Conservation (phyloP, 2,113 vertebrate species). For the Aptenodytes patagonicus region DNA sequence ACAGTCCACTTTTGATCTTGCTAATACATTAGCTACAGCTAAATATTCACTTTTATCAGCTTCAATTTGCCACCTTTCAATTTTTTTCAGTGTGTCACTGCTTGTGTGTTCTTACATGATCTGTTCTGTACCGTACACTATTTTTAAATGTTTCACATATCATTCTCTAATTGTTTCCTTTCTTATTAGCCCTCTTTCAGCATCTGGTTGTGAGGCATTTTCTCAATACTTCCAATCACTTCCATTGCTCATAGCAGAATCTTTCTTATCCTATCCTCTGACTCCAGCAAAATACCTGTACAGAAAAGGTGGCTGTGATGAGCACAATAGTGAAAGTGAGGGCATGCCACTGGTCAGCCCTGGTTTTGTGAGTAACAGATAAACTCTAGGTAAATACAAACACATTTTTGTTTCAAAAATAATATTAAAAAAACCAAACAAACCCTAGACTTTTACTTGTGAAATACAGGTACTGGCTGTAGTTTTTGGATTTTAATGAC, state of each 20-base stretch:
- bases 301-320: neutral
- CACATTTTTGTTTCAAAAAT: neutral
- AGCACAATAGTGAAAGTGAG: neutral
- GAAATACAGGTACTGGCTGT: neutral
- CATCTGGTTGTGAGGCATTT: neutral
- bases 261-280: neutral
- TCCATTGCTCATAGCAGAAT: neutral
- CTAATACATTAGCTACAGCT: neutral
- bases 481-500: neutral
- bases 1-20: neutral
- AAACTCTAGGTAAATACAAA: neutral
- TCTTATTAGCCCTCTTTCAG: neutral
- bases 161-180: neutral
- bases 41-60: neutral
- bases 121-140: neutral
- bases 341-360: neutral
- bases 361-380: neutral
- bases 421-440: neutral
- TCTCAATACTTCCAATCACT: neutral
- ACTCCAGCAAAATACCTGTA: neutral
- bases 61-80: neutral
- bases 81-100: neutral
- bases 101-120: neutral
- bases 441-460: neutral
- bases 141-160: neutral